phyloP scores from a whole-genome alignment of 2,888 invertebrate genomes.

The Lithophane ornitopus region DNA sequence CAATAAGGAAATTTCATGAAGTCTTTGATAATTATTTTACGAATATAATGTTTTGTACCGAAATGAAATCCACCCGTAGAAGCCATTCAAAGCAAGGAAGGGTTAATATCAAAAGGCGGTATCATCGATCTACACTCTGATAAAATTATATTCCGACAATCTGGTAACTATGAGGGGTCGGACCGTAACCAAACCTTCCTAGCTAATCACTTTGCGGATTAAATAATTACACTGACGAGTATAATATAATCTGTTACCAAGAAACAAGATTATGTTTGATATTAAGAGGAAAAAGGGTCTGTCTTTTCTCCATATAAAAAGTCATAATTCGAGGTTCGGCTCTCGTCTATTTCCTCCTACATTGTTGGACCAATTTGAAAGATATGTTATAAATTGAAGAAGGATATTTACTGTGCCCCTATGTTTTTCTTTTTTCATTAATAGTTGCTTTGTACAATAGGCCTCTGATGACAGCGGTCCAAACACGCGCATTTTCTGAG shows the following conservation, averaged over 20 bases:
- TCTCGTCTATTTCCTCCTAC: no score
- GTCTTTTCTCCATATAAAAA: no score
- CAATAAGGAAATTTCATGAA: neutral
- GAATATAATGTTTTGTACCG: neutral
- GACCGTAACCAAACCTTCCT: conserved; percentile 2
- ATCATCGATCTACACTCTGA: conserved; percentile 12
- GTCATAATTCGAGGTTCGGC: no score
- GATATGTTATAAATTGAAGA: no score
- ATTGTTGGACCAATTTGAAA: no score
- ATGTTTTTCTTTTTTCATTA: no score
- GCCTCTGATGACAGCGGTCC: no score
- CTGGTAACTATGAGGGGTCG: neutral
- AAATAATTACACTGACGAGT: conserved; percentile 20
- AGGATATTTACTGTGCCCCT: no score
- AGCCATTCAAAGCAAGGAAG: conserved; percentile 3
- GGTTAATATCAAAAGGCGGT: conserved; percentile 1
- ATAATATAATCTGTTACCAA: conserved; percentile 19
- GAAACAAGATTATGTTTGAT: conserved; percentile 32
- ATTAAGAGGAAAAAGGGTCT: no score
- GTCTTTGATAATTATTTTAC: neutral
- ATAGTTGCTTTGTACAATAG: no score
- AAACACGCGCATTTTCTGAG: no score
- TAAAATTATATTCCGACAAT: conserved; percentile 27
- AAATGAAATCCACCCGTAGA: conserved; percentile 13
- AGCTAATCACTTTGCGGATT: conserved; percentile 36